A percentile compares a stretch with the other conserved stretches of the same genome.
These are phyloP conservation scores for Embidobia sp. DNA, from an alignment of 2,888 invertebrate species.

Conservation along the genomic window DNA sequence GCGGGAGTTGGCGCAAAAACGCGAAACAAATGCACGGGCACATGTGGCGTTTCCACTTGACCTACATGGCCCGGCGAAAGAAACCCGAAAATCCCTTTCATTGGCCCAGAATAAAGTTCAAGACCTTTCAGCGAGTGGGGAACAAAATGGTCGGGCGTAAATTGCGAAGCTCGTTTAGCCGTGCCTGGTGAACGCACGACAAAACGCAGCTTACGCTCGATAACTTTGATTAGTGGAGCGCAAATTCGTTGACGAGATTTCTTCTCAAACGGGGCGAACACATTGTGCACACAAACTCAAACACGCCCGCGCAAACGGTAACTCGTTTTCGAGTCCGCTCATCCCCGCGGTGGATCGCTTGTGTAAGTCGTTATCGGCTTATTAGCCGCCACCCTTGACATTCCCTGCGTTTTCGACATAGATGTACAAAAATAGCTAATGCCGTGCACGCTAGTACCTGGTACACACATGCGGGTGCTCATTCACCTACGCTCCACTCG, in stretches of 20 bases:
- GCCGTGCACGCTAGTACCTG: conserved; percentile 52
- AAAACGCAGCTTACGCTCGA: conserved; percentile 27
- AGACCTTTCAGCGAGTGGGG: conserved; percentile 18
- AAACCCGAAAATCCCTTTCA: conserved; percentile 24
- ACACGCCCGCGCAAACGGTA: conserved; percentile 24
- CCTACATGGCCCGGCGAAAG: conserved; percentile 5
- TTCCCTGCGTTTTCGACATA: conserved; percentile 52
- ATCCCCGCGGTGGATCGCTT: conserved; percentile 26
- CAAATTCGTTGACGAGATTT: conserved; percentile 48
- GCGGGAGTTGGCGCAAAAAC: neutral
- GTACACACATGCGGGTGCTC: conserved; percentile 18
- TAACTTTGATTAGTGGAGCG: conserved; percentile 55
- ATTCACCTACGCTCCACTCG: conserved; percentile 14
- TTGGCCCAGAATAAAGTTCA: conserved; percentile 7
- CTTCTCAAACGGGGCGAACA: conserved; percentile 36
- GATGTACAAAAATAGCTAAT: conserved; percentile 52
- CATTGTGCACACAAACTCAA: conserved; percentile 26
- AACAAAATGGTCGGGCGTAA: conserved; percentile 23
- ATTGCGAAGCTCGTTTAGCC: conserved; percentile 15
- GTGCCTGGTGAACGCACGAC: conserved; percentile 3
- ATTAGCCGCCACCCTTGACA: conserved; percentile 63
- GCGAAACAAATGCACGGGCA: neutral
- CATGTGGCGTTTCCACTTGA: conserved; percentile 3
- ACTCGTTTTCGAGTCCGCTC: conserved; percentile 36
- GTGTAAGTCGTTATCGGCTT: conserved; percentile 61